Base-by-base conservation (phyloP, 2,113 vertebrate species). In the Pionites leucogaster region DNA sequence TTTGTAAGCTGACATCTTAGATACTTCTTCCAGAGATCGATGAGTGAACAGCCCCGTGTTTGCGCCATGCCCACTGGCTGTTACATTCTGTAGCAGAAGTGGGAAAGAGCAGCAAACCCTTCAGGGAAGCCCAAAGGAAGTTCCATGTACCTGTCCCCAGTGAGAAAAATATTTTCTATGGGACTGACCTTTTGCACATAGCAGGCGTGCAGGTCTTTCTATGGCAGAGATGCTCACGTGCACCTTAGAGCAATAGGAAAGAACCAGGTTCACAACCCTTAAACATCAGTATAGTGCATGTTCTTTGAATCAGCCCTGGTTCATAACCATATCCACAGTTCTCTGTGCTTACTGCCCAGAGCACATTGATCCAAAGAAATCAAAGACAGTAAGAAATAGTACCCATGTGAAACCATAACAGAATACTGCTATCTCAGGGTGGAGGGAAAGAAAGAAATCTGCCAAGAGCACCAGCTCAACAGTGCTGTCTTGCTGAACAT, bases 141-240 rank as follows among this genome's bases (percentile, higher is more conserved):
- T 60, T 55, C 24, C 10, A 20, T 28, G 23, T 13, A 55, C 46
- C 35, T 41, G 25, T 22, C 57, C 31, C 20, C 53, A 63, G 24
- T 14, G 16, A 68, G 27, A 84, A 68, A 82, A 84, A 35, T 17
- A 29, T 22, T 41, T 13, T 55, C 25, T 16, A 10, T 33, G 27
- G 8, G 39, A 41, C 23, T 33, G 14, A 70, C 42, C 11, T 80
- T 25, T 74, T 68, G 35, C 0, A 4, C 6, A n/a, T 7, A 77
- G 49, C 27, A 69, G 53, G 33, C 19, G 10, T 3, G 7, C 13
- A 28, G 37, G 27, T n/a, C 17, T 64, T 13, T 35, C 8, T 39
- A 28, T 10, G 44, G 18, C 17, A 23, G 69, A 25, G 35, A 20
- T 31, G 52, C 19, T 47, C 37, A 18, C 0, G 0, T 53, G 17